phyloP scores from a whole-genome alignment of 2,113 vertebrate genomes.

The Dipodomys ordii region DNA sequence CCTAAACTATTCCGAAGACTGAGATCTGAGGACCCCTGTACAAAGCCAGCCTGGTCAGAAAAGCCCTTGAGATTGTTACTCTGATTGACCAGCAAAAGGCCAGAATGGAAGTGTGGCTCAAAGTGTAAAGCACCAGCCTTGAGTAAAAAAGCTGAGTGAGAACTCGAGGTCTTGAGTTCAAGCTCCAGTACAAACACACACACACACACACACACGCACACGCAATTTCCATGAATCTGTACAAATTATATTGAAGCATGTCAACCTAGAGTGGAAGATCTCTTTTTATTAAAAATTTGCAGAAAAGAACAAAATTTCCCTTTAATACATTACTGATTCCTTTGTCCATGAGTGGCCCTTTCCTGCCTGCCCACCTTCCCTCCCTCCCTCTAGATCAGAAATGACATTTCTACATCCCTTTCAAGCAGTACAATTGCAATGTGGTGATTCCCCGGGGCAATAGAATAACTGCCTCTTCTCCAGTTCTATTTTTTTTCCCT shows the following conservation, averaged over 20 bases:
- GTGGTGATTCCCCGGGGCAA: constrained; percentile 56
- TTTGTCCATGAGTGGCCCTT: background rate
- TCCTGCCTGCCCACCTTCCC: background rate
- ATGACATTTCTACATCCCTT: constrained; percentile 63
- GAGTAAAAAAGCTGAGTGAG: too few species aligned
- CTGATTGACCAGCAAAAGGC: too few species aligned
- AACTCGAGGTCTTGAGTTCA: too few species aligned
- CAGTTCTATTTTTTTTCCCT: constrained; percentile 39
- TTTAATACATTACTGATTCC: background rate
- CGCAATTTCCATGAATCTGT: background rate
- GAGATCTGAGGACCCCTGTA: too few species aligned
- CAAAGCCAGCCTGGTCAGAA: too few species aligned
- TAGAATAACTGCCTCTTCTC: constrained; percentile 54
- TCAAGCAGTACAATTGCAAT: constrained; percentile 14
- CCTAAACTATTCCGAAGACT: too few species aligned
- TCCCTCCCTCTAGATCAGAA: background rate
- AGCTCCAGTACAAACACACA: too few species aligned
- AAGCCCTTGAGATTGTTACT: too few species aligned
- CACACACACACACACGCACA: too few species aligned
- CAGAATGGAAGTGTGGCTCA: too few species aligned
- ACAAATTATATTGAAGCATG: background rate
- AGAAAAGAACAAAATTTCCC: constrained; percentile 37
- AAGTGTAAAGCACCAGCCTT: too few species aligned
- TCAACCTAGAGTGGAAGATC: background rate
- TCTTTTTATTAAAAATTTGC: constrained; percentile 39